Base-by-base conservation (phyloP, 2,113 vertebrate species). In the Periophthalmodon schlosseri region DNA sequence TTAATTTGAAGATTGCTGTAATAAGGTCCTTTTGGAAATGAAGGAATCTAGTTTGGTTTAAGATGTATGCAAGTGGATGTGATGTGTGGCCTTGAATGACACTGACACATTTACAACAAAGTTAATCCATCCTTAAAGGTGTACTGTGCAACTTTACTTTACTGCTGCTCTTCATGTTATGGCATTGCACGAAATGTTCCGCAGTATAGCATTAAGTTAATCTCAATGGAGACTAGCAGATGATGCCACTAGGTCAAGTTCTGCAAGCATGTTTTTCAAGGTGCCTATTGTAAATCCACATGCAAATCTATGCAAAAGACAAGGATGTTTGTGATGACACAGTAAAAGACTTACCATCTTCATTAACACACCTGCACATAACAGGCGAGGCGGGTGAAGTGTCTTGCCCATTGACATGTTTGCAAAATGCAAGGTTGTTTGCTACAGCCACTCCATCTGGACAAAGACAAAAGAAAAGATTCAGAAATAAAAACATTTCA, bases 381-480 rank as follows among this genome's bases (percentile, higher is more conserved):
- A 44, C 39, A 49, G 52, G 5, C 52, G 20, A n/a, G 1, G 18
- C 6, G 20, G 2, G 46, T 54, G 4, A 54, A 56, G 18, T 56
- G 52, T 56, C 18, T 56, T 56, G 52, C 20, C 8, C 52, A 21
- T 9, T 15, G 52, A 10, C 47, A 49, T 13, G 8, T 52, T 18
- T 52, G 16, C 16, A 52, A 52, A 20, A 16, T 16, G 4, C 9
- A 57, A 57, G 20, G 10, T 23, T 57, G 9, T 50, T 16, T 50
- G 49, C 49, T 16, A 57, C 18, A 21, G 11, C 56, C 39, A 74
- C 64, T 21, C 61, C 14, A 69, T 28, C 28, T 39, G 33, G 34
- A 74, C 65, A 36, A 60, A 46, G 6, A 63, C 65, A 34, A 54
- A 36, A 66, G 20, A 18, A 33, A 63, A 18, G 12, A 64, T 60